phyloP scores from a whole-genome alignment of 2,888 invertebrate genomes.

The Pristionchus maxplancki region DNA sequence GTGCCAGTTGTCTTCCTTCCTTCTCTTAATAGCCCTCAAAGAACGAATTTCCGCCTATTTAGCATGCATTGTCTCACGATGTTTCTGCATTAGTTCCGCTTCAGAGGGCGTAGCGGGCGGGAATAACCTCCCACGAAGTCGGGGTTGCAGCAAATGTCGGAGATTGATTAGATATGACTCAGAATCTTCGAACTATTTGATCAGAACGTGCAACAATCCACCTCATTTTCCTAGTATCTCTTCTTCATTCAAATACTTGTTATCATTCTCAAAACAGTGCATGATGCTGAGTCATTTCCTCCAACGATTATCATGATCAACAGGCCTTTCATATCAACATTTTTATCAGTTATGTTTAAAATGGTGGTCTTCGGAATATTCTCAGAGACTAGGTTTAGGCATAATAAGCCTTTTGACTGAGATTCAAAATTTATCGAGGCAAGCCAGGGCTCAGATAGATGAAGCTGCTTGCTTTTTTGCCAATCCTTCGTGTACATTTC shows the following conservation, averaged over 20 bases:
- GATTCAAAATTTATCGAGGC: too few relatives aligned
- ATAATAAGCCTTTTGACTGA: too few relatives aligned
- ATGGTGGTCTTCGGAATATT: too few relatives aligned
- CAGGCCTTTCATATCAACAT: neutral
- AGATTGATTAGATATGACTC: too few relatives aligned
- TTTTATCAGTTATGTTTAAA: too few relatives aligned
- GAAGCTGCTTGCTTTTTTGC: neutral
- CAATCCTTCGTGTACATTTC: neutral
- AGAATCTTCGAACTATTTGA: too few relatives aligned
- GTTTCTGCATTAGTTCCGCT: slow-evolving; percentile 7
- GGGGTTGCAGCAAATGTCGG: too few relatives aligned
- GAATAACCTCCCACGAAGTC: neutral
- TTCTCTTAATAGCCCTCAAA: neutral
- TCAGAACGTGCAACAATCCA: neutral
- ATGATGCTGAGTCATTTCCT: neutral
- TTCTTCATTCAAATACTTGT: slow-evolving; percentile 3
- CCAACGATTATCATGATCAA: neutral
- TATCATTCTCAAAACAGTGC: neutral
- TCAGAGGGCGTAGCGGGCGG: neutral
- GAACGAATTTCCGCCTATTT: slow-evolving; percentile 3
- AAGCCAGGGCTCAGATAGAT: neutral
- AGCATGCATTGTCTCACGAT: slow-evolving; percentile 21
- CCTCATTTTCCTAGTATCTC: neutral
- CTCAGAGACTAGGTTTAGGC: too few relatives aligned
- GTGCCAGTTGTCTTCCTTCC: neutral